These are phyloP conservation scores for Scaptomyza montana DNA, from an alignment of 1,140 invertebrate genomes.

Conservation along the genomic window DNA sequence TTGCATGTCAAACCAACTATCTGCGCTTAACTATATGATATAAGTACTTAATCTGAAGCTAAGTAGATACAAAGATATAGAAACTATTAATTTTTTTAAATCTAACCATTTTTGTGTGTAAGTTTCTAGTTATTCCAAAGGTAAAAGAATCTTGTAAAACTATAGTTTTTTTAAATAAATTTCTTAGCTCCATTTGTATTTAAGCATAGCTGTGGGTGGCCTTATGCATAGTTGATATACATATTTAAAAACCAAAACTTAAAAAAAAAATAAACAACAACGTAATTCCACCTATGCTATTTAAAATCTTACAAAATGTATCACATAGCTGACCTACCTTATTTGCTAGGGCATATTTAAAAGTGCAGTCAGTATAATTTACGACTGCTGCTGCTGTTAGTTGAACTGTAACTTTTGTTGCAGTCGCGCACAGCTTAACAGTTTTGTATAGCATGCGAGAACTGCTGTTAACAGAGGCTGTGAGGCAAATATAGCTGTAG, in stretches of 20 bases:
- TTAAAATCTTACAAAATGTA: neutral
- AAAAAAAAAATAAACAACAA: too few species aligned
- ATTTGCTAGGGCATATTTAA: neutral
- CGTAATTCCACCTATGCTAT: too few species aligned
- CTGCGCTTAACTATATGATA: conserved; percentile 4
- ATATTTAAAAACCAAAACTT: too few species aligned
- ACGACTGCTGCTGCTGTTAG: neutral
- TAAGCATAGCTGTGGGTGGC: too few species aligned
- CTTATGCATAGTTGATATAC: too few species aligned
- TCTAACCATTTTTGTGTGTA: neutral
- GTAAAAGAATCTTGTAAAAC: too few species aligned
- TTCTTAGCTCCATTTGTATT: too few species aligned
- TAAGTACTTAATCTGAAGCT: neutral
- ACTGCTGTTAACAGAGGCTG: conserved; percentile 7
- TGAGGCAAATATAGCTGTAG: conserved; percentile 18
- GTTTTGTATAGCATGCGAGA: conserved; percentile 67
- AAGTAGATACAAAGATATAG: neutral
- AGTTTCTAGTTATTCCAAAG: neutral
- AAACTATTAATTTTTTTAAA: neutral
- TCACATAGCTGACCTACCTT: neutral
- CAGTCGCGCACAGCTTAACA: conserved; percentile 7
- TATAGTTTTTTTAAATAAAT: too few species aligned
- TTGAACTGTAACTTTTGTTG: neutral
- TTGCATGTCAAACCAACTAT: conserved; percentile 37
- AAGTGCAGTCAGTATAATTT: conserved; percentile 1